Conservation (phyloP, 2,113 vertebrate species). For the Otolemur garnettii region DNA sequence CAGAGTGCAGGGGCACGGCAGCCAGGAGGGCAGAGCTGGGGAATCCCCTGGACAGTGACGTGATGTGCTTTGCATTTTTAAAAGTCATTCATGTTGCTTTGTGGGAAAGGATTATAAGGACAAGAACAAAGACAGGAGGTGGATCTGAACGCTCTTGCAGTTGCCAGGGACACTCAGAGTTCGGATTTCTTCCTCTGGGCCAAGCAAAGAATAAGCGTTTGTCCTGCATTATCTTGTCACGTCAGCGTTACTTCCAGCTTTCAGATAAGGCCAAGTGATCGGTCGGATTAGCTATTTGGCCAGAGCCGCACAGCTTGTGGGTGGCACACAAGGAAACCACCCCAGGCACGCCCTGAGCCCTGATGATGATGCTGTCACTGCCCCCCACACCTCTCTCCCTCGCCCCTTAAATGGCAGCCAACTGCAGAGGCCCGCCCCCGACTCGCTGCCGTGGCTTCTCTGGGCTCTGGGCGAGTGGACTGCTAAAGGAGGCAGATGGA, state of each 20-base stretch:
- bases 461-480: constrained; percentile 29
- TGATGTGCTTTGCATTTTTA: neutral
- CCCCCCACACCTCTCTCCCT: no score
- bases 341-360: neutral
- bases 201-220: neutral
- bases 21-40: neutral
- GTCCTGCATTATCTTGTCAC: neutral
- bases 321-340: neutral
- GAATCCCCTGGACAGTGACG: neutral
- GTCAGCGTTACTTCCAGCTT: neutral
- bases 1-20: neutral
- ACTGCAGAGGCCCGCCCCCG: neutral
- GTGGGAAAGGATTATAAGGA: neutral
- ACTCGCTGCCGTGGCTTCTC: neutral
- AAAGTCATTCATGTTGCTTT: neutral
- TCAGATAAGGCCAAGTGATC: neutral
- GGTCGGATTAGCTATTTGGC: neutral
- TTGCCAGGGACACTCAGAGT: neutral
- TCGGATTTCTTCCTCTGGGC: neutral
- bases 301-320: neutral
- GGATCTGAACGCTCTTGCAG: neutral
- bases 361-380: neutral
- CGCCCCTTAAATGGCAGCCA: neutral
- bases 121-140: neutral
- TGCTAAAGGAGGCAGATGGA: constrained; percentile 68